phyloP scores from a whole-genome alignment of 2,797 vertebrate species.

The Molothrus aeneus region DNA sequence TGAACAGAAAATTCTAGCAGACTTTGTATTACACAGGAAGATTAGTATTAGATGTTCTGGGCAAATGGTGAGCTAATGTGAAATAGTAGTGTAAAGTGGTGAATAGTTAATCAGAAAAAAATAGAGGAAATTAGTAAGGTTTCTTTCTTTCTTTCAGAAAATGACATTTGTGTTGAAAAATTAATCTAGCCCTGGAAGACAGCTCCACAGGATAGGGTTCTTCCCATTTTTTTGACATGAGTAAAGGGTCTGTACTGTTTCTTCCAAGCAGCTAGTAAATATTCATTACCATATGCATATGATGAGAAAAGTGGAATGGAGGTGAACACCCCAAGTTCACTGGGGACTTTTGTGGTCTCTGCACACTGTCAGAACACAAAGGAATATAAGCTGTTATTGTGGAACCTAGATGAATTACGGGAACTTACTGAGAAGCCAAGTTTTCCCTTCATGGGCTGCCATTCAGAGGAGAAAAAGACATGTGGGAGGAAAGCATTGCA shows the following conservation, averaged over 20 bases:
- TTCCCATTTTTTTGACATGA: neutral
- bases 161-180: slow-evolving; percentile 14
- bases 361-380: neutral
- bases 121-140: neutral
- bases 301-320: slow-evolving; percentile 30
- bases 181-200: neutral
- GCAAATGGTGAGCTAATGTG: neutral
- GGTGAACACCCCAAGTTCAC: neutral
- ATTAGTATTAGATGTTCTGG: neutral
- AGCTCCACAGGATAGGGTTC: neutral
- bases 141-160: slow-evolving; percentile 5
- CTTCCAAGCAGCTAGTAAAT: slow-evolving; percentile 24
- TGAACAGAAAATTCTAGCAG: neutral
- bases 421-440: neutral
- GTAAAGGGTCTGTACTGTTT: neutral
- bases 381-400: neutral
- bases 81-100: neutral
- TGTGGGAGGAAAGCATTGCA: slow-evolving; percentile 41
- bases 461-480: slow-evolving; percentile 23
- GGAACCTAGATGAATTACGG: slow-evolving; percentile 12
- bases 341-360: slow-evolving; percentile 8
- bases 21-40: neutral
- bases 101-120: neutral
- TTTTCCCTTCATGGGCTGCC: slow-evolving; percentile 11
- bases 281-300: neutral